Percentiles rank a stretch among this genome's conserved stretches.
These are phyloP conservation scores for Glossophaga mutica DNA, from an alignment of 2,797 vertebrate species.

Conservation along the genomic window DNA sequence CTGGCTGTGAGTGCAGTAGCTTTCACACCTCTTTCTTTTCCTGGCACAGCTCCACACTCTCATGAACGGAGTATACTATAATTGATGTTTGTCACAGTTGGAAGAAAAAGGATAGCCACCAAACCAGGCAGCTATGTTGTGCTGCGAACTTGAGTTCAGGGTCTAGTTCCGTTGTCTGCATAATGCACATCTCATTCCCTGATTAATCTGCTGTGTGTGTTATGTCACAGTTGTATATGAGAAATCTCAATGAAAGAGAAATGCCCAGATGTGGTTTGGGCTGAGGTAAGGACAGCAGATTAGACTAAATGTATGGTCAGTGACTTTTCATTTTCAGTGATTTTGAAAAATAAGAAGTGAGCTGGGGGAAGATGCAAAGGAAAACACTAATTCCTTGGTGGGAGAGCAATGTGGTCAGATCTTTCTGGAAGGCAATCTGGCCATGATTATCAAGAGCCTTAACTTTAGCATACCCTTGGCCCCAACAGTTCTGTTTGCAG, in stretches of 20 bases:
- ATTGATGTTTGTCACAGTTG: neutral
- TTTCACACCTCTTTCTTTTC: neutral
- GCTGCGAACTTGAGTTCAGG: neutral
- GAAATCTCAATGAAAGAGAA: neutral
- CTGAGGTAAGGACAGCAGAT: neutral
- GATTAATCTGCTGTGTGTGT: neutral
- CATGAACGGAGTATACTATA: neutral
- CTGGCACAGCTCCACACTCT: neutral
- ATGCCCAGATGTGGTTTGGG: neutral
- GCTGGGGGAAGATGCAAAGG: neutral
- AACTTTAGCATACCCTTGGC: neutral
- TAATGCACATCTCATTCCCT: neutral
- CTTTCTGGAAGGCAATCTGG: neutral
- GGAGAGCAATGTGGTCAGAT: neutral
- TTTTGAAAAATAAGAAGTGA: neutral
- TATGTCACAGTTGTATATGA: neutral
- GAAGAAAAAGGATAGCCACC: neutral
- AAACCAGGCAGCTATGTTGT: neutral
- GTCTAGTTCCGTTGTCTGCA: neutral
- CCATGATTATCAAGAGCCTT: neutral
- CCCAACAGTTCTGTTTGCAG: neutral
- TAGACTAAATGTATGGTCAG: neutral
- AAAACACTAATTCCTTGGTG: neutral
- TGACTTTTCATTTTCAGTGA: neutral
- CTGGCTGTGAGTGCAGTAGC: neutral